These are phyloP conservation scores for Bradypus variegatus DNA, from an alignment of 2,797 vertebrate genomes.

Conservation along the genomic window DNA sequence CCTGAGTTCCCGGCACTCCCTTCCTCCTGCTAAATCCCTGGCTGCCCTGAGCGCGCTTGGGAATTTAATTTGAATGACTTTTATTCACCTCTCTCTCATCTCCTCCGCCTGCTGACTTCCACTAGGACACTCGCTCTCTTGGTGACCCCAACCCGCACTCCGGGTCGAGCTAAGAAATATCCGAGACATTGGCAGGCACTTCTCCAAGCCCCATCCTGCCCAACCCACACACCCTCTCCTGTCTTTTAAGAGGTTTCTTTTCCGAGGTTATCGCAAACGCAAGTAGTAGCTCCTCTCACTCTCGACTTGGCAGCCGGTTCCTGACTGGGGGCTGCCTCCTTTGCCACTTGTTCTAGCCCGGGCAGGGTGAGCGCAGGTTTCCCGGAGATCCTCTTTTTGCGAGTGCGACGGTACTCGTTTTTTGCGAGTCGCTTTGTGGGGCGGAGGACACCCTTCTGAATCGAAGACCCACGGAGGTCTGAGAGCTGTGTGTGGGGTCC, in stretches of 20 bases:
- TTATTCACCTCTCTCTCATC: not conserved
- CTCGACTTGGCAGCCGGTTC: not conserved
- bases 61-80: constrained; percentile 18
- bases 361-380: not conserved
- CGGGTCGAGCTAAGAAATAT: not conserved
- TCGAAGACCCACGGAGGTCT: not conserved
- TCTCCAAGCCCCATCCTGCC: not conserved
- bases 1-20: not conserved
- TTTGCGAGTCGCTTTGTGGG: not conserved
- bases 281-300: not conserved
- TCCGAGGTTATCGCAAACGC: not conserved
- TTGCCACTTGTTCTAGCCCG: not conserved
- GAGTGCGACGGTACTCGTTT: not conserved
- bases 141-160: not conserved
- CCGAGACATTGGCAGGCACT: not conserved
- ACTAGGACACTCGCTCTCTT: not conserved
- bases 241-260: not conserved
- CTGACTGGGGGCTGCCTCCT: not conserved
- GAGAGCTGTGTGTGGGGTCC: not conserved
- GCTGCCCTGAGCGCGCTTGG: constrained; percentile 19
- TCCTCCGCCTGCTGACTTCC: not conserved
- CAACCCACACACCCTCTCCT: not conserved
- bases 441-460: not conserved
- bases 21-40: not conserved
- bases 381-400: not conserved